Base-by-base conservation (phyloP, 2,888 invertebrate genomes). In the Tryphoninae sp. region DNA sequence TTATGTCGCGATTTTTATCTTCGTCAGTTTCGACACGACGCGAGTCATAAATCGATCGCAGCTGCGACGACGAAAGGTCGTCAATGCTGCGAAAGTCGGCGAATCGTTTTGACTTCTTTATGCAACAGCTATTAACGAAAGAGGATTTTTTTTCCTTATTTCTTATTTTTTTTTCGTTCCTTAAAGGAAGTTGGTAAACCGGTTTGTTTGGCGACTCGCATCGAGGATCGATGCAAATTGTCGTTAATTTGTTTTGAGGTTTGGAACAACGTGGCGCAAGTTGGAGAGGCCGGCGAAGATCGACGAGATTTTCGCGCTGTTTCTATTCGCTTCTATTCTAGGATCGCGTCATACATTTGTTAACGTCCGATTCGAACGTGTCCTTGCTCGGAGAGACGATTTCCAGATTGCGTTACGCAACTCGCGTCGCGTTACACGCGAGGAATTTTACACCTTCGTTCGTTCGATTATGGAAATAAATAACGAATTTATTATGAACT, bases 381-480 rank as follows among this genome's bases (percentile, higher is more conserved):
- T 78, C 78, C 75, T 78, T 72, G 81, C 11, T 55, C 22, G 19
- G 19, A 65, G 58, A 68, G 67, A 62, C 75, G 78, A 62, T 42
- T 78, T 72, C 61, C 81, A 76, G 75, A 62, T 82, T 78, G 82
- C 42, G 72, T 76, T 82, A 79, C 72, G 75, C 69, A 72, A 78
- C 71, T 49, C 75, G 71, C 26, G 65, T 49, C 40, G 58, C 67
- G 16, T 67, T 23, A 53, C 72, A 61, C 72, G 55, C 68, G 51
- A 71, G 19, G 72, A 69, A 82, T 79, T 45, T 45, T 40, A 68
- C 45, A 61, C 40, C 33, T 71, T 59, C 42, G 16, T 16, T 68
- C 19, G 42, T 23, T 42, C 58, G 19, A n/a, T 33, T 8, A 13
- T 19, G 33, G 42, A 3, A n/a, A n/a, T 16, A 45, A 9, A 45